Evolutionary conservation across 2,888 invertebrate species (phyloP), one percentile per base, ranked within the genome.

Genomic region (Zeuzera pyrina): DNA sequence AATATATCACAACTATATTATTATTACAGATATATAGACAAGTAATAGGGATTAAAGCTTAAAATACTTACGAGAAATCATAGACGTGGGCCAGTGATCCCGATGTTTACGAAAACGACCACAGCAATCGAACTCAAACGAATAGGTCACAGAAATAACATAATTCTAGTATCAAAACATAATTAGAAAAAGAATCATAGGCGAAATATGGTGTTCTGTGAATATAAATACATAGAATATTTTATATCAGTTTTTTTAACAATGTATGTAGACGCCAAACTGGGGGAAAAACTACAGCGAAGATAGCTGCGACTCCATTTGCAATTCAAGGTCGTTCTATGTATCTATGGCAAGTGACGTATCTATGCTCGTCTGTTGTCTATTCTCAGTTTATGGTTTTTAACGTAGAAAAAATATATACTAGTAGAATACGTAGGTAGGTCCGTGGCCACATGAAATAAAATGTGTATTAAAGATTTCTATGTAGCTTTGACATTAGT

Each of bases 211-310:
- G 49, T 50, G 56, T 64, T 50, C 43, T 63, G 63, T 52, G 65
- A 57, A 60, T 69, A 66, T 74, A 76, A 72, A 67, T 73, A 71
- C 74, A 77, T 69, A 72, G 67, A 71, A 77, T 77, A 68, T 47
- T 55, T 49, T 62, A 57, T 54, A 56, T 57, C 57, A 60, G 61
- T 58, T 59, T 72, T 73, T 72, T 67, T 66, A 65, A 66, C 65
- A 73, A 67, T 63, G 59, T 69, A 54, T 58, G 76, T 72, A 58
- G 83, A 83, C 83, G 83, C 83, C 78, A 83, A 83, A 78, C 78
- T 81, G 76, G 74, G 77, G 78, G 78, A 81, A 81, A 79, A 81
- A 83, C 79, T 81, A 77, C 65, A 63, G 59, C 57, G 79, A 83
- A 83, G 78, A 64, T 77, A 60, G 78, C 62, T 44, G 45, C 57